Percentiles rank a stretch among this genome's conserved stretches.
Evolutionary conservation across 2,888 invertebrate species (phyloP).

Genomic region (Caenorhabditis sp.): DNA sequence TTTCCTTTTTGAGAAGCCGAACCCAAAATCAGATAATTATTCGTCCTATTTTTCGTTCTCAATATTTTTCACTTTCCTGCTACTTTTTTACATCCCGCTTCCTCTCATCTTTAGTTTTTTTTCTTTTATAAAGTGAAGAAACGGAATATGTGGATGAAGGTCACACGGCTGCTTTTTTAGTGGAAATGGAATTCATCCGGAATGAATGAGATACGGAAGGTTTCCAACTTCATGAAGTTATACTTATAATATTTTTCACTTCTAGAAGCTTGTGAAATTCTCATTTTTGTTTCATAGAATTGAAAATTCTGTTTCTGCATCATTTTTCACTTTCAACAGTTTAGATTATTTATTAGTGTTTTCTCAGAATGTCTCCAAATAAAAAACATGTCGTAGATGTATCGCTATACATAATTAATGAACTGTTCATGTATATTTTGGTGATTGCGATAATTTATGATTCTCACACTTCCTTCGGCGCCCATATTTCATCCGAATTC

Average conservation of each 20-base stretch:
- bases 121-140: neutral
- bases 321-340: no score
- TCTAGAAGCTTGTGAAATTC: neutral
- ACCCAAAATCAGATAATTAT: constrained; percentile 58
- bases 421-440: constrained; percentile 37
- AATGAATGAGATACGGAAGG: constrained; percentile 29
- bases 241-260: neutral
- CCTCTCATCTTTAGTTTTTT: constrained; percentile 3
- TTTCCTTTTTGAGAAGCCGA: constrained; percentile 28
- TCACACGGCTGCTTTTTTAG: constrained; percentile 30
- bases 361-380: no score
- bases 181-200: constrained; percentile 29
- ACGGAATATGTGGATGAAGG: constrained; percentile 33
- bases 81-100: constrained; percentile 2
- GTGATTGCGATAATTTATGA: constrained; percentile 39
- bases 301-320: neutral
- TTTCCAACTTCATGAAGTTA: constrained; percentile 3
- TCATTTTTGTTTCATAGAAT: neutral
- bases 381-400: no score
- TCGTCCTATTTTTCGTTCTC: constrained; percentile 23
- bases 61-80: constrained; percentile 7
- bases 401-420: constrained; percentile 11
- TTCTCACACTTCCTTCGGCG: neutral
- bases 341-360: neutral
- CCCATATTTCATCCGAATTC: constrained; percentile 47